phyloP scores from a whole-genome alignment of 2,113 vertebrate genomes.

The Indicator maculatus region DNA sequence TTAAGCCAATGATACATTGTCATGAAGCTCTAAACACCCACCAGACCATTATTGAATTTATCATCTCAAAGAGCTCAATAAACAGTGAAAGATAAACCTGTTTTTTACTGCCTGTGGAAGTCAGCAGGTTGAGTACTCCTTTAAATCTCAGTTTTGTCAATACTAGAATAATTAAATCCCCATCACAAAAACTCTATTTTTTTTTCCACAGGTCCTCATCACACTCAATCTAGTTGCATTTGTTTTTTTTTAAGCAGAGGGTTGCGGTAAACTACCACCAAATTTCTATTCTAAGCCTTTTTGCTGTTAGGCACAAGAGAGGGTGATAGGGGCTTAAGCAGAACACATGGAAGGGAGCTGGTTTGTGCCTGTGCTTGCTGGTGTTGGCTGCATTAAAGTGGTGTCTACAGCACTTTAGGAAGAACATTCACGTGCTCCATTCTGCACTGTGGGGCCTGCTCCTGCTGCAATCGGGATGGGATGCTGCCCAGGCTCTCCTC shows the following conservation, averaged over 20 bases:
- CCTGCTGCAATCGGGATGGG: not conserved
- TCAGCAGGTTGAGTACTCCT: not conserved
- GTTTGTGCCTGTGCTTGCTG: not conserved
- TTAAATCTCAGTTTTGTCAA: conserved; percentile 43
- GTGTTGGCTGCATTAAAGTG: not conserved
- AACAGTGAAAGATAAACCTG: conserved; percentile 39
- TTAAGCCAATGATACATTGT: not conserved
- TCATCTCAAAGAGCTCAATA: not conserved
- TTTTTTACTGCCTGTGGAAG: conserved; percentile 26
- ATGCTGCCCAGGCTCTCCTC: not conserved
- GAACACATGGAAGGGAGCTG: not conserved
- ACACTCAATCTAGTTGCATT: not conserved
- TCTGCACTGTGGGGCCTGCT: not conserved
- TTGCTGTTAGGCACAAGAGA: not conserved
- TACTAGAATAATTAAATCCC: conserved; percentile 34
- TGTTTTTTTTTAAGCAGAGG: not conserved
- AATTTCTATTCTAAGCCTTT: not conserved
- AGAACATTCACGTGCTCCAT: fast-evolving
- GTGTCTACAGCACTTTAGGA: not conserved
- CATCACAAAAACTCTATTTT: not conserved
- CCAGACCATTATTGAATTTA: conserved; percentile 20
- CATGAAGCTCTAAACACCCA: conserved; percentile 10
- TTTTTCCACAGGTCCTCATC: not conserved
- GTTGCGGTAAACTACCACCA: not conserved
- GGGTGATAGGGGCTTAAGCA: not conserved